These are phyloP conservation scores for Eidolon dupreanum DNA, from an alignment of 2,797 vertebrate genomes.

Conservation along the genomic window DNA sequence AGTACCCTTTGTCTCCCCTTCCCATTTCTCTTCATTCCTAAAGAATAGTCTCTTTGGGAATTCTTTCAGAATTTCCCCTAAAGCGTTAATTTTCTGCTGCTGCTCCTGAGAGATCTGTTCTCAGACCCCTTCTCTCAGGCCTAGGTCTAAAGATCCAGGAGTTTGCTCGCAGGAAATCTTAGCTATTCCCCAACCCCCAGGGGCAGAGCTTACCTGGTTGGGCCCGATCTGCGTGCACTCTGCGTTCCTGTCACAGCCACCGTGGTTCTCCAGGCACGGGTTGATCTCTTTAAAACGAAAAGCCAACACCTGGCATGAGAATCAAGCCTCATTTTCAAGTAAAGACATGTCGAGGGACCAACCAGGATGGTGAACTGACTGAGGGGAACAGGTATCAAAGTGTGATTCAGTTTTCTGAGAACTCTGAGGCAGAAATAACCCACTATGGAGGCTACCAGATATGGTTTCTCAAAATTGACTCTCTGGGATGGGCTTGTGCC, in stretches of 20 bases:
- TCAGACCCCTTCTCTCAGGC: not conserved
- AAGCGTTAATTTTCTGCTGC: not conserved
- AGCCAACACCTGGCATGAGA: not conserved
- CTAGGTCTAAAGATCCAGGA: not conserved
- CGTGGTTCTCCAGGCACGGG: slow-evolving; percentile 90
- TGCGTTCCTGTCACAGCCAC: slow-evolving; percentile 90
- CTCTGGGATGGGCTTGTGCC: not conserved
- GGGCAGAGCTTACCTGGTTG: slow-evolving; percentile 89
- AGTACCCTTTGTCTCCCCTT: too few species aligned
- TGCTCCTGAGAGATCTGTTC: not conserved
- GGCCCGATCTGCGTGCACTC: slow-evolving; percentile 94
- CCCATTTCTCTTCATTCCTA: not conserved
- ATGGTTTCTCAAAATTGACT: fast-evolving
- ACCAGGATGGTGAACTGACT: not conserved
- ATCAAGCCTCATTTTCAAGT: not conserved
- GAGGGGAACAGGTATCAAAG: not conserved
- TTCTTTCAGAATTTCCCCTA: not conserved
- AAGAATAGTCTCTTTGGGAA: not conserved
- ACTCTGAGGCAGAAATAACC: not conserved
- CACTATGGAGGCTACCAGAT: not conserved
- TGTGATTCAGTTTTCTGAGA: not conserved
- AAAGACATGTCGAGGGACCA: not conserved
- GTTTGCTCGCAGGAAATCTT: not conserved
- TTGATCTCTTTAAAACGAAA: slow-evolving; percentile 91
- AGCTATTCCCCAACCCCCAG: fast-evolving